Evolutionary conservation across 2,888 invertebrate genomes (phyloP), one percentile per base, ranked within the genome.

Genomic region (Punctoribates punctum): DNA sequence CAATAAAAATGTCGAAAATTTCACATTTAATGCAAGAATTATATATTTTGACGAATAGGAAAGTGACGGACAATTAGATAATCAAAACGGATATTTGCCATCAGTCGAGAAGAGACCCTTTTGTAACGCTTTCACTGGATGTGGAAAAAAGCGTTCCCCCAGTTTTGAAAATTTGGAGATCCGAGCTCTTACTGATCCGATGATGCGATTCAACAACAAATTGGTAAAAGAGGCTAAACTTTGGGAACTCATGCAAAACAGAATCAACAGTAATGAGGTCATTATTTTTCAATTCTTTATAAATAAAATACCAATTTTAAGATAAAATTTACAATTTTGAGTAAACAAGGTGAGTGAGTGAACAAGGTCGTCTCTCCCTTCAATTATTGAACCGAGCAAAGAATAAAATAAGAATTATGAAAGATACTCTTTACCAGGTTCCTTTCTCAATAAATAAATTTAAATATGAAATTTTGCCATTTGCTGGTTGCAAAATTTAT

Each of bases 61-160:
- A 20, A 54, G 27, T 17, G 73, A 54, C 1, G 48, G 54, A 27
- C 73, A 73, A 15, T 51, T 73, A 67, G 67, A 67, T 34, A 67
- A 67, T 29, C 67, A 67, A 67, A 67, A 6, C 67, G 38, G 38
- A 38, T 67, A 67, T 38, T 38, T 67, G 67, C 34, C 48, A 48
- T 29, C 54, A 20, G 17, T 46, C 1, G 73, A 74, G 25, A 78
- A 78, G 73, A 70, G 78, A 42, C 78, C 78, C 9, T 78, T 78
- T 73, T 78, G 78, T 72, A 78, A 78, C 51, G 77, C 78, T 25
- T 78, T 78, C 73, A 77, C 78, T 9, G 78, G 78, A 42, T 78
- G 78, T 73, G 78, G 78, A 11, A 73, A 74, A 51, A 78, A 78
- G 48, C 60, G 78, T 9, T 75, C 78, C 29, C 23, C 62, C 27